Percentiles rank a stretch among this genome's conserved stretches.
These are phyloP conservation scores for Rhyacophila brunnea DNA, from an alignment of 1,140 invertebrate genomes.

Conservation along the genomic window DNA sequence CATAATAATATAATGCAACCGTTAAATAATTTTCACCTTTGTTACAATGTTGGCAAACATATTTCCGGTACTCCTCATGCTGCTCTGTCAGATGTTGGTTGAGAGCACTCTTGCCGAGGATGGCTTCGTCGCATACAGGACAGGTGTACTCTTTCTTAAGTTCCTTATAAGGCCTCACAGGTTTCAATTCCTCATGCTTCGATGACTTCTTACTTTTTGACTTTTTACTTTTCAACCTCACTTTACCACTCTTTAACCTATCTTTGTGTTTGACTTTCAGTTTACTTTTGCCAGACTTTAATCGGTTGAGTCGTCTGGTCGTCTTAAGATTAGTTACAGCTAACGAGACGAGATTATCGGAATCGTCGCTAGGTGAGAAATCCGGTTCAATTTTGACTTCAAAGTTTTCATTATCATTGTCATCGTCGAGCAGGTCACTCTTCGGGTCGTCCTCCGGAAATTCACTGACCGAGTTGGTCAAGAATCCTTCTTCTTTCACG, in stretches of 20 bases:
- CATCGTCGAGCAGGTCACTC: background rate
- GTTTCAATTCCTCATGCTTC: background rate
- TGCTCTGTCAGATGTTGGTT: conserved; percentile 19
- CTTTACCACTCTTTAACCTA: conserved; percentile 1
- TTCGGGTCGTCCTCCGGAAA: background rate
- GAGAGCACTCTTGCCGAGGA: conserved; percentile 13
- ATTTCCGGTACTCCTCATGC: conserved; percentile 27
- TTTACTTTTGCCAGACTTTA: background rate
- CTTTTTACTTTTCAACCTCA: conserved; percentile 5
- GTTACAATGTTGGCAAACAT: conserved; percentile 21
- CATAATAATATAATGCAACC: no score
- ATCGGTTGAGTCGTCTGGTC: conserved; percentile 1
- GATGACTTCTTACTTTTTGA: background rate
- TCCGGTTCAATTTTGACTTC: background rate
- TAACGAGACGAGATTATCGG: background rate
- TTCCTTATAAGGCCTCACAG: conserved; percentile 1
- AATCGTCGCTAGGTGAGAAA: no score
- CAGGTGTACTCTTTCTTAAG: conserved; percentile 24
- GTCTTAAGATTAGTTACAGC: background rate
- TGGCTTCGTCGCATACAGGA: conserved; percentile 11
- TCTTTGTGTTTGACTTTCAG: conserved; percentile 6
- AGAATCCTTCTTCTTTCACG: conserved; percentile 9
- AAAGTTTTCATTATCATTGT: background rate
- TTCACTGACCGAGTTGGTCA: background rate
- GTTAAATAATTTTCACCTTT: conserved; percentile 22